Base-by-base conservation (phyloP, 2,113 vertebrate genomes). In the Formicarius rufipectus region DNA sequence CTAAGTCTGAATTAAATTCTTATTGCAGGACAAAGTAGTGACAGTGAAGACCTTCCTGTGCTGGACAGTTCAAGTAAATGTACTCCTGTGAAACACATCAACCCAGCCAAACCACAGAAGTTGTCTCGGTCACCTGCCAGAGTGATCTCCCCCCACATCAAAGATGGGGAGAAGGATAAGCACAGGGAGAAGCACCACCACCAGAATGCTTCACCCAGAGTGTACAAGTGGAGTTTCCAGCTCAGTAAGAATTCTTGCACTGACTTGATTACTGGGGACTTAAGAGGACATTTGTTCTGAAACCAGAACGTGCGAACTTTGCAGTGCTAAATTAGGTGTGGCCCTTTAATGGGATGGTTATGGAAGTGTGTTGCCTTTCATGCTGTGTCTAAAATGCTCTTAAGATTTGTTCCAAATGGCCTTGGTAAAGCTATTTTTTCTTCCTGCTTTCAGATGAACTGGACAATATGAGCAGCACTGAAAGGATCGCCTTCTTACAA, bases 191-290 rank as follows among this genome's bases (percentile, higher is more conserved):
- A 99, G 91, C 98, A 98, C 53, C 97, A 97, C 78, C 96, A 97
- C 79, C 97, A 97, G 40, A 98, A 98, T 89, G 95, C 98, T 60
- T 99, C 99, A 4, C 98, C 99, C n/a, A 98, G 99, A 84, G 98
- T 99, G 4, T 99, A 99, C 93, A 99, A 99, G 87, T 99, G 99
- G 99, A 99, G 98, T 89, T 99, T 99, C 92, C 99, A 99, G 94
- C 98, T 99, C 69, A 99, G 99, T 99, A 98, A 98, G 98, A 91
- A 44, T 33, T 62, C 60, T 84, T 80, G 58, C 14, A 49, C 12
- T 89, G 3, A 24, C 7, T 90, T 42, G 9, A 17, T 78, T 60
- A 49, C 39, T n/a, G 40, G 13, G 63, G 28, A 84, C 63, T 72
- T 19, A 16, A 4, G n/a, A 68, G 49, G 49, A 71, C 35, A 21